These are phyloP conservation scores for Trachelus troglodyta DNA, from an alignment of 2,888 invertebrate genomes.

Conservation along the genomic window DNA sequence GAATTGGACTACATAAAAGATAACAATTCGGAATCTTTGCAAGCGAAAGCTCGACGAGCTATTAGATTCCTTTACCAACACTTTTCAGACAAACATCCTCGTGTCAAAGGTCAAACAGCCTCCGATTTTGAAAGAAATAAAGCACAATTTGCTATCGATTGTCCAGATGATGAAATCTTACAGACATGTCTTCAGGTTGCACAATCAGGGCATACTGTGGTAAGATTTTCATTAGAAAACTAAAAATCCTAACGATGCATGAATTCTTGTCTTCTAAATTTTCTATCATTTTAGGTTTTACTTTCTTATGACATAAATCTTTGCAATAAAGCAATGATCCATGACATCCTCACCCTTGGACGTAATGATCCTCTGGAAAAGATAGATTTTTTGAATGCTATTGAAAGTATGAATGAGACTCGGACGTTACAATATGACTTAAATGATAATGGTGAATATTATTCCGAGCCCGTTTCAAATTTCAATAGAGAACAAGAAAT, in stretches of 20 bases:
- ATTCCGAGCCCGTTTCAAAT: constrained; percentile 18
- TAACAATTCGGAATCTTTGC: constrained; percentile 43
- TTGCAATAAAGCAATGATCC: constrained; percentile 62
- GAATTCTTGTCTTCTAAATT: constrained; percentile 3
- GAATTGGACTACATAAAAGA: constrained; percentile 64
- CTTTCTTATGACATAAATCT: constrained; percentile 64
- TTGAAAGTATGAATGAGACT: constrained; percentile 17
- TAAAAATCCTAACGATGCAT: background rate
- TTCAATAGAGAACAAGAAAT: constrained; percentile 37
- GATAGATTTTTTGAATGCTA: constrained; percentile 47
- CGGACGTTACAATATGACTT: constrained; percentile 12
- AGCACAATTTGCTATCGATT: constrained; percentile 46
- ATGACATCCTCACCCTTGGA: constrained; percentile 52
- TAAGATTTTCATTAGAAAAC: constrained; percentile 28
- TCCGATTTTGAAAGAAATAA: constrained; percentile 51
- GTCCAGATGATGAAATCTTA: constrained; percentile 67
- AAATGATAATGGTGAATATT: constrained; percentile 15
- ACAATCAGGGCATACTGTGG: constrained; percentile 49
- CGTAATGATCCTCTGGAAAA: constrained; percentile 53
- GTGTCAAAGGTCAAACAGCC: constrained; percentile 58
- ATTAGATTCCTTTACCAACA: constrained; percentile 54
- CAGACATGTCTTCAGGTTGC: constrained; percentile 65
- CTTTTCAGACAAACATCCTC: constrained; percentile 55
- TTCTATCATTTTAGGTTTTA: constrained; percentile 45
- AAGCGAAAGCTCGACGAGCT: constrained; percentile 53